Base-by-base conservation (phyloP, 53 echinoderm and acorn worm species). In the Echinometra lucunter region DNA sequence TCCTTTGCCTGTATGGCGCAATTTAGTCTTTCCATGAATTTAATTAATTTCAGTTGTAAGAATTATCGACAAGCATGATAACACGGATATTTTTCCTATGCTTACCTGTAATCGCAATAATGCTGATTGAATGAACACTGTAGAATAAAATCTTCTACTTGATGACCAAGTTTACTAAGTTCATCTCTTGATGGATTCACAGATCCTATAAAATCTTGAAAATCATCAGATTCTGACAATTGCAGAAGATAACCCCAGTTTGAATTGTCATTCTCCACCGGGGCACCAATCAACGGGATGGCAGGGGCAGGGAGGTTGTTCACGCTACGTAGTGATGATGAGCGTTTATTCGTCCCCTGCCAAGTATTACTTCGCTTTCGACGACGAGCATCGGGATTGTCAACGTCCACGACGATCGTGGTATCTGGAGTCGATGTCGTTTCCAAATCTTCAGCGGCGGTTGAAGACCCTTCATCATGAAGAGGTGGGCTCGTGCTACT, bases 71-170 rank as follows among this genome's bases (percentile, higher is more conserved):
- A n/a, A n/a, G n/a, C n/a, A n/a, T n/a, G n/a, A n/a, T n/a, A n/a
- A n/a, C 45, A 85, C 15, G 45, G 13, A 27, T 42, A 19, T 45
- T 47, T 49, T 13, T 44, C 32, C 32, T 16, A 19, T 89, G 92
- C 97, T 93, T 88, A 97, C 97, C 85, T 97, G 94, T 94, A 96
- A 69, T 94, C 95, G 57, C 97, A 97, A 28, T 27, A 44, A 55
- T 93, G 74, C 66, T 97, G 96, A 66, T 97, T 93, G 66, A 95
- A 97, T 10, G 97, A 95, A 88, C 97, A 97, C 89, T 97, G 97
- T 19, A 97, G 34, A 28, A 97, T 97, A 32, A 95, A 95, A 1
- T 96, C 95, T 12, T 89, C 42, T 3, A 96, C 95, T 66, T 97
- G 97, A 66, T 97, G 97, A 19, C 97, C 97, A 15, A 95, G 72